Evolutionary conservation across 2,113 vertebrate genomes (phyloP), one percentile per base, ranked within the genome.

Genomic region (Eidolon helvum): DNA sequence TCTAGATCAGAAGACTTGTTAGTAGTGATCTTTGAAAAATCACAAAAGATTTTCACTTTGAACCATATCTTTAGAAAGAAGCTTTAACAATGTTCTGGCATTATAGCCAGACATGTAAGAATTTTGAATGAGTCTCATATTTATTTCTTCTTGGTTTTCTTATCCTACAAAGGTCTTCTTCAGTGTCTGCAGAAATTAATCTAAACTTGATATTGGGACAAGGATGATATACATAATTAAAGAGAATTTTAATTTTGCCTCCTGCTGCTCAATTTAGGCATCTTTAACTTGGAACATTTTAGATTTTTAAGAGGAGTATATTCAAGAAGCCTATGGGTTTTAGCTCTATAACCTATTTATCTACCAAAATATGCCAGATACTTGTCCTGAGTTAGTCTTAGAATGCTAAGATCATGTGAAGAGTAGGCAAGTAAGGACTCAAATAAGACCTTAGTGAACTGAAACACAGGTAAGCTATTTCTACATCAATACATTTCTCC

Each of bases 371-470:
- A 74, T 95, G 45, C 24, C 26, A 97, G n/a, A 24, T 94, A 79
- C 40, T 89, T 87, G 75, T 92, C 77, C 77, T 95, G 4, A 94
- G 40, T 93, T 95, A 55, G 68, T 96, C 57, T 97, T 93, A 96
- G 85, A 94, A 74, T 94, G 71, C 26, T 94, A 87, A 87, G 35
- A 90, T 97, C 53, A 85, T 48, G 48, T 96, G 38, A 93, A 78
- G 35, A 82, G 14, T 80, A 96, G 80, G 69, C 68, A 87, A 95
- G n/a, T 91, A 26, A 93, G 61, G 78, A 74, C 82, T 93, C 1
- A 22, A 89, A 83, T 87, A 68, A 87, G 24, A 86, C 48, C 28
- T 85, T 40, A 97, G 4, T 88, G 14, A 30, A 24, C 48, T 91
- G 15, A 94, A 95, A 77, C 59, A 63, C 83, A 38, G 21, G 45